Evolutionary conservation across 2,113 vertebrate species (phyloP).

Genomic region (Tympanuchus pallidicinctus): DNA sequence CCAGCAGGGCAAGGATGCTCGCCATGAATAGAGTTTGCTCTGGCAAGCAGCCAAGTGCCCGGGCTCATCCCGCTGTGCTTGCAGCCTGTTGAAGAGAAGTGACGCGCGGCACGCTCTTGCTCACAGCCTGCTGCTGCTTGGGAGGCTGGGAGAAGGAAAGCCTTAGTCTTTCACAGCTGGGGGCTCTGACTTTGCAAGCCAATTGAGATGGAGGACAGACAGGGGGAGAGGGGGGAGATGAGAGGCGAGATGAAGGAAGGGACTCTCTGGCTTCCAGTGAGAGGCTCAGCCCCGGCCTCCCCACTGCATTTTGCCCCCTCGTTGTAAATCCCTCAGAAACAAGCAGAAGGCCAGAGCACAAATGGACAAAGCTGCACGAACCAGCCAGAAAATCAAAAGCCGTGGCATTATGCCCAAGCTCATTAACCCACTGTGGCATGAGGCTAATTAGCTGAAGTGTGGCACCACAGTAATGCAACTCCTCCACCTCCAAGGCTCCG

Average conservation of each 20-base stretch:
- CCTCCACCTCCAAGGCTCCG: neutral
- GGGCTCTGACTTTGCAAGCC: conserved; percentile 46
- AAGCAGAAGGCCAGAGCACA: neutral
- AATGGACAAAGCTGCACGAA: neutral
- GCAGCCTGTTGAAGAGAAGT: conserved; percentile 4
- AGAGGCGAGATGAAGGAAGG: neutral
- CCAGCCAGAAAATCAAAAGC: neutral
- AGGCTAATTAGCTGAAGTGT: neutral
- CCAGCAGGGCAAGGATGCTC: neutral
- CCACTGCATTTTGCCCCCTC: fast-evolving
- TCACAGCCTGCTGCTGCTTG: neutral
- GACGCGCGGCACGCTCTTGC: conserved; percentile 38
- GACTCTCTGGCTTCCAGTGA: neutral
- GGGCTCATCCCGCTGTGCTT: conserved; percentile 4
- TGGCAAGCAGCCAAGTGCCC: conserved; percentile 35
- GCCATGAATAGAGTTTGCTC: neutral
- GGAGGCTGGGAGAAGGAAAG: conserved; percentile 22
- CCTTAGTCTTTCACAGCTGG: conserved; percentile 55
- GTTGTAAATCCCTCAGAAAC: neutral
- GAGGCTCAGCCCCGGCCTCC: neutral
- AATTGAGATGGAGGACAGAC: neutral
- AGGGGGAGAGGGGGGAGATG: neutral
- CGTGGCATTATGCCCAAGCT: neutral
- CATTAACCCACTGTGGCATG: neutral
- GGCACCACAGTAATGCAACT: neutral